phyloP scores from a whole-genome alignment of 2,113 vertebrate species.

The Macaca mulatta region DNA sequence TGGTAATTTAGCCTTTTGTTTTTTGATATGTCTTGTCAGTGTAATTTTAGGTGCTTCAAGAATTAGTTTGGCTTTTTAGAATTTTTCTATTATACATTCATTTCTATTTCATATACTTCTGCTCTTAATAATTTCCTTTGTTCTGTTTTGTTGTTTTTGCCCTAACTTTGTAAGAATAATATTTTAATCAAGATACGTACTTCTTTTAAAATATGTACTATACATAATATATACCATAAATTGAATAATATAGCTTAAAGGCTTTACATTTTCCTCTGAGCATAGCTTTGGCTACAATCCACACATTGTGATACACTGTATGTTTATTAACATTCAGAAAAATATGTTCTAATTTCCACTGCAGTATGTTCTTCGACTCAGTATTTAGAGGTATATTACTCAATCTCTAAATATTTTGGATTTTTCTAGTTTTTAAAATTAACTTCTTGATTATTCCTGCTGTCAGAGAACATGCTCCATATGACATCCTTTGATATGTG shows the following conservation, averaged over 20 bases:
- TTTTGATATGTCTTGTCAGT: background rate
- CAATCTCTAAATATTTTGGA: conserved; percentile 17
- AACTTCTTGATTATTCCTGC: background rate
- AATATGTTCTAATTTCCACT: background rate
- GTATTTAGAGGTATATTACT: background rate
- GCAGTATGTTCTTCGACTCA: background rate
- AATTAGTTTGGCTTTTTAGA: background rate
- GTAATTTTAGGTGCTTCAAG: background rate
- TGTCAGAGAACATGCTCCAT: background rate
- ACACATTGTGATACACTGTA: background rate
- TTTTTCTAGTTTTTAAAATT: background rate
- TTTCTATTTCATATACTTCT: background rate
- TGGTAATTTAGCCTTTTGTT: background rate
- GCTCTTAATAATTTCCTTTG: background rate
- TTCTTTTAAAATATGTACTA: background rate
- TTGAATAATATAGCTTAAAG: background rate
- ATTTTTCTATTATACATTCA: background rate
- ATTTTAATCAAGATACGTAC: background rate
- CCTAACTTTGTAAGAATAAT: background rate
- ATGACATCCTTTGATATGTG: background rate
- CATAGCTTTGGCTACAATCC: background rate
- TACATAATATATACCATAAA: background rate
- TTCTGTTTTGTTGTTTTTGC: background rate
- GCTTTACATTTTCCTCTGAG: background rate
- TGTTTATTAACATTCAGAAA: conserved; percentile 25